Evolutionary conservation across 1,140 invertebrate genomes (phyloP).

Genomic region (Aporrectodea caliginosa): DNA sequence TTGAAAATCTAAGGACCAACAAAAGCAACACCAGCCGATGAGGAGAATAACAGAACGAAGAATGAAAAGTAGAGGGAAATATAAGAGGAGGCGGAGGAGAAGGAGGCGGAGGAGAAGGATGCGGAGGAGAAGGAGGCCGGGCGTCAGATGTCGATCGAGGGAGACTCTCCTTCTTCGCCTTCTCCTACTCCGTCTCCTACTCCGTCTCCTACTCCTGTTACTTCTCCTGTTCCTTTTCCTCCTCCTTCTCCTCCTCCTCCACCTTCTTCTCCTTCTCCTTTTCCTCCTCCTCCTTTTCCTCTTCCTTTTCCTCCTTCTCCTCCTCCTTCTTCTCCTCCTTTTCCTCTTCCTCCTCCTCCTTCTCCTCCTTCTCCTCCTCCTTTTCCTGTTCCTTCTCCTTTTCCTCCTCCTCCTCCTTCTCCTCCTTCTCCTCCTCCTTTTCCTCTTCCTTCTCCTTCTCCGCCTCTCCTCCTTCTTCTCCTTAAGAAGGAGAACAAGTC

Average conservation of each 20-base stretch:
- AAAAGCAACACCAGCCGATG: too few relatives aligned
- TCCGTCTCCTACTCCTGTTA: background rate
- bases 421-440: background rate
- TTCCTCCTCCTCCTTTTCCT: background rate
- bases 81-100: too few relatives aligned
- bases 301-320: background rate
- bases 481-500: too few relatives aligned
- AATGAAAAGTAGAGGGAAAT: too few relatives aligned
- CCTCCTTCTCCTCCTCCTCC: background rate
- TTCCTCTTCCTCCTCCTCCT: background rate
- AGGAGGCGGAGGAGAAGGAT: too few relatives aligned
- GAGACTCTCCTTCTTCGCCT: too few relatives aligned
- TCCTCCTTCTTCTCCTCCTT: background rate
- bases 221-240: background rate
- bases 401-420: background rate
- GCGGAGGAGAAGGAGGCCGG: too few relatives aligned
- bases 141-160: too few relatives aligned
- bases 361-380: too few relatives aligned
- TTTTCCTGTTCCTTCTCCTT: background rate
- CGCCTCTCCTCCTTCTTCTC: background rate
- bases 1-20: too few relatives aligned
- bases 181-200: too few relatives aligned
- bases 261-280: background rate
- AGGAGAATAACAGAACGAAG: too few relatives aligned
- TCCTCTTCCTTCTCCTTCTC: background rate